Evolutionary conservation across 1,140 invertebrate genomes (phyloP).

Genomic region (Macrocentrus cingulum): DNA sequence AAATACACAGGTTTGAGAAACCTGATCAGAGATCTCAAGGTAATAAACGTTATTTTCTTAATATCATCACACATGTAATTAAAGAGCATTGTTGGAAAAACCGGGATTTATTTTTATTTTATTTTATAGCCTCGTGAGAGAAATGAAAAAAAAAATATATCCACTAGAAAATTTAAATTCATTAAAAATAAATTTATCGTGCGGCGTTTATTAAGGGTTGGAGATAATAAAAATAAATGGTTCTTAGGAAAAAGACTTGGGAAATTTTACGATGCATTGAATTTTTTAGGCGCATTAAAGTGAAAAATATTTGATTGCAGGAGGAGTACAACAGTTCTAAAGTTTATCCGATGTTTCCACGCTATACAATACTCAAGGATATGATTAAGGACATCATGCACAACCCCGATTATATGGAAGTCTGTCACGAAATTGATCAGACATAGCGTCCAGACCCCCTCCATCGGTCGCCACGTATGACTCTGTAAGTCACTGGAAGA

Average conservation of each 20-base stretch:
- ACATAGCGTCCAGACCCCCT: conserved; percentile 55
- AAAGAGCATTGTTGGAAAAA: too few species aligned
- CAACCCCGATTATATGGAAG: conserved; percentile 93
- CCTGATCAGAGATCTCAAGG: conserved; percentile 85
- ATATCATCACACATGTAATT: too few species aligned
- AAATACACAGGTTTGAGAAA: conserved; percentile 88
- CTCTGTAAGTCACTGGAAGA: conserved; percentile 40
- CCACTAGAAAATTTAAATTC: too few species aligned
- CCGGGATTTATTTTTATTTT: too few species aligned
- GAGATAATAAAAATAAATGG: too few species aligned
- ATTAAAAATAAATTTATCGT: too few species aligned
- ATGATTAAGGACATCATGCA: conserved; percentile 95
- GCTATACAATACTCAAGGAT: conserved; percentile 91
- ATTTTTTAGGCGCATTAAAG: too few species aligned
- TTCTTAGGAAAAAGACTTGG: background rate
- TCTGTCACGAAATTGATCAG: conserved; percentile 82
- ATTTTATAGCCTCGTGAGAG: too few species aligned
- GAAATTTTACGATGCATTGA: background rate
- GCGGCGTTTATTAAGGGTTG: too few species aligned
- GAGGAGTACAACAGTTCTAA: conserved; percentile 85
- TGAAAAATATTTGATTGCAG: conserved; percentile 56
- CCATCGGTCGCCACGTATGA: conserved; percentile 54
- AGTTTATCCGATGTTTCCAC: conserved; percentile 88
- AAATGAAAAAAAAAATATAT: too few species aligned
- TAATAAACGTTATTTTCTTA: conserved; percentile 46